These are phyloP conservation scores for Littorina saxatilis DNA, from an alignment of 1,140 invertebrate species.

Conservation along the genomic window DNA sequence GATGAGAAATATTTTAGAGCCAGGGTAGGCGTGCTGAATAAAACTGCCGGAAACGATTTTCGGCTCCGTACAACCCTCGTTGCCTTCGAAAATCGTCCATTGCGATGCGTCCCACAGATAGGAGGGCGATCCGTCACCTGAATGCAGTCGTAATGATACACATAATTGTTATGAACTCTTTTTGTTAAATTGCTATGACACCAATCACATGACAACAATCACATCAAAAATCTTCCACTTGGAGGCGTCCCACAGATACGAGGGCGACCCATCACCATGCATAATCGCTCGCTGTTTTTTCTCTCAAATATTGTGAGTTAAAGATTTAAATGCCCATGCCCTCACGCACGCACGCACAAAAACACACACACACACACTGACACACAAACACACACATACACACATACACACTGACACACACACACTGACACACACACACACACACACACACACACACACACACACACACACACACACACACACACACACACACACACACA, in stretches of 20 bases:
- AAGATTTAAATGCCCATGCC: no score
- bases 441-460: no score
- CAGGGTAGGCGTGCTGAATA: conserved; percentile 24
- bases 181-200: background rate
- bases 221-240: conserved; percentile 25
- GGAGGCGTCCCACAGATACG: conserved; percentile 26
- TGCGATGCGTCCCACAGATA: conserved; percentile 28
- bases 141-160: background rate
- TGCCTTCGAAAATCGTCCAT: conserved; percentile 25
- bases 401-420: no score
- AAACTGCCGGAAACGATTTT: conserved; percentile 23
- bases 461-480: no score
- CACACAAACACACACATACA: no score
- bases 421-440: no score
- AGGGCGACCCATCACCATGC: conserved; percentile 33
- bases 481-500: background rate
- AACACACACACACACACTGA: no score
- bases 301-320: no score
- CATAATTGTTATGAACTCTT: no score
- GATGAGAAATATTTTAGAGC: conserved; percentile 20
- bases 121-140: conserved; percentile 32
- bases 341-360: no score
- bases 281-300: no score
- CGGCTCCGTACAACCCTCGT: conserved; percentile 32
- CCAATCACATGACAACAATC: background rate